A percentile compares a stretch with the other conserved stretches of the same genome.
phyloP scores from a whole-genome alignment of 1,140 invertebrate genomes.

The Macrosteles quadrilineatus region DNA sequence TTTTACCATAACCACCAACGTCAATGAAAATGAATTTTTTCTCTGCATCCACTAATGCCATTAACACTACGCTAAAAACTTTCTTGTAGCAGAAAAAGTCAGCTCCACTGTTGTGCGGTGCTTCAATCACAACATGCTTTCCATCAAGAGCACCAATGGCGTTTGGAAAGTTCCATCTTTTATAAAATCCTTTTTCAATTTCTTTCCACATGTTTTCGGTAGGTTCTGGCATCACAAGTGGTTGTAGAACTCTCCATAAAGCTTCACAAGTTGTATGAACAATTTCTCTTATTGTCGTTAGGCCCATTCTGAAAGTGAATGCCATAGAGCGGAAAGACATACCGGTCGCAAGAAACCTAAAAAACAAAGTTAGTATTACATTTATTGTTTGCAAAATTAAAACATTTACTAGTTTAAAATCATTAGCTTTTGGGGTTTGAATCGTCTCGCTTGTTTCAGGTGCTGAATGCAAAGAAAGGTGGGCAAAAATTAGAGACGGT shows the following conservation, averaged over 20 bases:
- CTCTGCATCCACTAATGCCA: slow-evolving; percentile 51
- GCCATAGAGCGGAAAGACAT: neutral
- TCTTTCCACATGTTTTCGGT: slow-evolving; percentile 39
- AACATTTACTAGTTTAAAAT: neutral
- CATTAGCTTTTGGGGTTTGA: neutral
- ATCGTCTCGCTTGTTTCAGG: neutral
- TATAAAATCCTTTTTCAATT: slow-evolving; percentile 37
- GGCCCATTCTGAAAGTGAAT: neutral
- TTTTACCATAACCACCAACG: slow-evolving; percentile 44
- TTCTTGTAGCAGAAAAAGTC: slow-evolving; percentile 44
- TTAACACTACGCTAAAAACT: slow-evolving; percentile 50
- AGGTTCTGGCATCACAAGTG: slow-evolving; percentile 33
- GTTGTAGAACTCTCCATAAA: slow-evolving; percentile 9
- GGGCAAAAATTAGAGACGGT: neutral
- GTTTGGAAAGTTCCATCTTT: no score
- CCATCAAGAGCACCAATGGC: slow-evolving; percentile 53
- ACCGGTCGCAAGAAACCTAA: slow-evolving; percentile 2
- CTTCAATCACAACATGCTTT: slow-evolving; percentile 52
- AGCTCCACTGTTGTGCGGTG: slow-evolving; percentile 55
- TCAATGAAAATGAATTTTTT: slow-evolving; percentile 42
- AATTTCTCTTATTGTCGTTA: slow-evolving; percentile 2
- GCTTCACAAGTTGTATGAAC: slow-evolving; percentile 5
- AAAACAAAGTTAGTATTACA: neutral
- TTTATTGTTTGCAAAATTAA: neutral
- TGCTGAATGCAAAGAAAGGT: slow-evolving; percentile 26